These are phyloP conservation scores for Ceratoteleas bidentatus DNA, from an alignment of 1,140 invertebrate species.

Conservation along the genomic window DNA sequence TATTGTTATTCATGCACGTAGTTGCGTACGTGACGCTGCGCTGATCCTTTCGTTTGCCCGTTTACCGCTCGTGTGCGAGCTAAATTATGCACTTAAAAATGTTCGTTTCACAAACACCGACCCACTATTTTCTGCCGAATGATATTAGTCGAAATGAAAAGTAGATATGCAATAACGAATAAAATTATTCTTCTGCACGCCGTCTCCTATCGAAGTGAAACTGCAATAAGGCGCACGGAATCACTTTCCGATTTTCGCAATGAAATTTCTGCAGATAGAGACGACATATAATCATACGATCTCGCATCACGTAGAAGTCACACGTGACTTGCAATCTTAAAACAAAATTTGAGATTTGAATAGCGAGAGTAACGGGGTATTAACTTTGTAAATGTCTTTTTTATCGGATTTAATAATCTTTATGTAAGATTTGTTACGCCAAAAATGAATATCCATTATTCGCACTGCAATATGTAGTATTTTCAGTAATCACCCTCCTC, in stretches of 20 bases:
- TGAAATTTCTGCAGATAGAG: conserved; percentile 10
- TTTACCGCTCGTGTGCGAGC: conserved; percentile 9
- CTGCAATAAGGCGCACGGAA: conserved; percentile 20
- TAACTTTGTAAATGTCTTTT: conserved; percentile 30
- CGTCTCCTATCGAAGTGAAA: conserved; percentile 15
- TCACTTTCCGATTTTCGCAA: conserved; percentile 43
- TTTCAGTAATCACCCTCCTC: too few relatives aligned
- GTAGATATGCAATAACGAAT: conserved; percentile 1
- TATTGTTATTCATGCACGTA: conserved; percentile 24
- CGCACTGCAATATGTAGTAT: not conserved
- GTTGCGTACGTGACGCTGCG: conserved; percentile 17
- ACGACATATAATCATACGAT: conserved; percentile 33
- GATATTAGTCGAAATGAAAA: conserved; percentile 7
- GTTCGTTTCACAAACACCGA: conserved; percentile 8
- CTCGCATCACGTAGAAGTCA: conserved; percentile 41
- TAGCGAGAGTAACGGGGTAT: conserved; percentile 38
- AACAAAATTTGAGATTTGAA: conserved; percentile 40
- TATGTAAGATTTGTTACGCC: conserved; percentile 19
- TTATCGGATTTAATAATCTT: conserved; percentile 41
- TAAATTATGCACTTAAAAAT: conserved; percentile 21
- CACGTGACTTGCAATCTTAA: conserved; percentile 47
- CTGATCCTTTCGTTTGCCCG: conserved; percentile 21
- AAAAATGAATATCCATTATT: conserved; percentile 3
- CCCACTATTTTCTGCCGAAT: not conserved
- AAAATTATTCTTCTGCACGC: conserved; percentile 2